These are phyloP conservation scores for Mormyrus hasselquistii DNA, from an alignment of 2,797 vertebrate genomes.

Conservation along the genomic window DNA sequence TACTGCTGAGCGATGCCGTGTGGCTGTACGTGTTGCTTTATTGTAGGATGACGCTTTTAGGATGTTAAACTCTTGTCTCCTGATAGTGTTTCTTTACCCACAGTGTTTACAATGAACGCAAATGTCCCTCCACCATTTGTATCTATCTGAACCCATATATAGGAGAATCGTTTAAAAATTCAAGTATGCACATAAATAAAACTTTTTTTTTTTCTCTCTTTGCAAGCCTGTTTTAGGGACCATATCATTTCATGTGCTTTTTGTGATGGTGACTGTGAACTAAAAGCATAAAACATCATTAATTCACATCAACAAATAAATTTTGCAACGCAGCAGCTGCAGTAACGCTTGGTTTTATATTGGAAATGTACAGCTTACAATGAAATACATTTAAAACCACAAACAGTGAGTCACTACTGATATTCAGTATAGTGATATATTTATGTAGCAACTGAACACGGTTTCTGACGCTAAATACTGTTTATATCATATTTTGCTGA, in stretches of 20 bases:
- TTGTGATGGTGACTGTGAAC: neutral
- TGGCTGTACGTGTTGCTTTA: neutral
- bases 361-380: neutral
- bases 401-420: neutral
- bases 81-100: neutral
- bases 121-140: neutral
- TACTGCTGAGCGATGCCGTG: constrained; percentile 38
- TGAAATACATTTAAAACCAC: neutral
- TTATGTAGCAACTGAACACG: neutral
- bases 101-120: neutral
- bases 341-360: neutral
- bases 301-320: neutral
- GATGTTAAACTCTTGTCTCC: neutral
- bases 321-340: neutral
- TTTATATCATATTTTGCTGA: neutral
- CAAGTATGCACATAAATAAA: constrained; percentile 41
- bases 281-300: neutral
- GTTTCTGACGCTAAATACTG: neutral
- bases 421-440: neutral
- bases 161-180: constrained; percentile 22
- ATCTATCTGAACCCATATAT: neutral
- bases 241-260: neutral
- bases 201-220: neutral
- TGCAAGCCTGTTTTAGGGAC: neutral
- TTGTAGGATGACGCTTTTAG: neutral